These are phyloP conservation scores for Acrossocheilus wenchowensis DNA, from an alignment of 2,797 vertebrate species.

Conservation along the genomic window DNA sequence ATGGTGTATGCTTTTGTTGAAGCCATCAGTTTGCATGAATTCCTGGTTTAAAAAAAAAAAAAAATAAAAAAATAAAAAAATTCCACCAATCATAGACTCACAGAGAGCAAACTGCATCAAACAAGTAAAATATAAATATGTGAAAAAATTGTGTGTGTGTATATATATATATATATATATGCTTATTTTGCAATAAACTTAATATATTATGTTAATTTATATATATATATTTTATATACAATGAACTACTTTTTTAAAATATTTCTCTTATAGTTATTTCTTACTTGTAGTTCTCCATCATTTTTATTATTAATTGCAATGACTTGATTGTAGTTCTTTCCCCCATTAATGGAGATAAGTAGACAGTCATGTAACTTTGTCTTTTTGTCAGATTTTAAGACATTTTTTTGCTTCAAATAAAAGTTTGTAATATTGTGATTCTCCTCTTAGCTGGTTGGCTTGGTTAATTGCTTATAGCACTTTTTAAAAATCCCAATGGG, in stretches of 20 bases:
- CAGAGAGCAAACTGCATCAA: too few relatives aligned
- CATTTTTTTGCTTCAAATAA: background rate
- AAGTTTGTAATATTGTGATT: background rate
- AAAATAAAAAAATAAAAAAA: background rate
- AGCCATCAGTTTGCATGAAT: background rate
- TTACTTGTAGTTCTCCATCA: too few relatives aligned
- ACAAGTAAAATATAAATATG: too few relatives aligned
- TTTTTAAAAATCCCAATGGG: background rate
- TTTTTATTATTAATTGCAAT: background rate
- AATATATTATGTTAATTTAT: too few relatives aligned
- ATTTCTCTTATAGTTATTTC: too few relatives aligned
- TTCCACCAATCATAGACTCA: too few relatives aligned
- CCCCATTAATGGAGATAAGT: background rate
- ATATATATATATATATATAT: too few relatives aligned
- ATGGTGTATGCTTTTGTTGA: background rate
- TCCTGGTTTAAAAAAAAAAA: too few relatives aligned
- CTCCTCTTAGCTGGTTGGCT: background rate
- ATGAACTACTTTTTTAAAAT: too few relatives aligned
- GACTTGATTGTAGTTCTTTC: background rate
- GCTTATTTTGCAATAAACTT: too few relatives aligned
- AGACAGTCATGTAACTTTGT: background rate
- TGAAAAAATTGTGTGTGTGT: too few relatives aligned
- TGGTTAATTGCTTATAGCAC: background rate
- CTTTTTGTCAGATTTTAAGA: background rate
- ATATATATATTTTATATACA: too few relatives aligned